Evolutionary conservation across 2,888 invertebrate species (phyloP), one percentile per base, ranked within the genome.

Genomic region (Cordylochernes scorpioides): DNA sequence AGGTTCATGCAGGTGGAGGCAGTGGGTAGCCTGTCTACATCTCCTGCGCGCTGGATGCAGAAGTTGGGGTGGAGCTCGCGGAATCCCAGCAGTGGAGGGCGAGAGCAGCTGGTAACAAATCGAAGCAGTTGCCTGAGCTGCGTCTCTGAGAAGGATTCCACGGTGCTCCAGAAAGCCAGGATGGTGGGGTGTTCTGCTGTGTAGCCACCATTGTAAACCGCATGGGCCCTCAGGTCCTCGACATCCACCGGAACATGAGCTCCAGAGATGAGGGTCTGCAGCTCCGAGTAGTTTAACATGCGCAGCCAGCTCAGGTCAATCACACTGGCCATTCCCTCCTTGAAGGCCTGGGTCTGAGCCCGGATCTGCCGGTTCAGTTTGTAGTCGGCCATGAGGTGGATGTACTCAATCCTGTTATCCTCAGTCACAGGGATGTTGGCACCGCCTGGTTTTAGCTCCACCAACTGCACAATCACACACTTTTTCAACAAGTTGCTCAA

Each of bases 1-100:
- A 97, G 63, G 61, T 97, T 94, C 71, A 97, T 80, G 51, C 94
- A 97, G 4, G 97, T 97, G 53, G 84, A 84, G 6, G 94, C 80
- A 8, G 91, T 84, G 0, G 94, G 94, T 47, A 97, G 64, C 9
- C 88, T 67, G 50, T 84, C 78, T 3, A 43, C 38, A 42, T 75
- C 70, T 8, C 84, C 88, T 31, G 78, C 80, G 35, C 75, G 73
- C 48, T 91, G 88, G 47, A 97, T 84, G 49, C 84, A 84, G 56
- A 97, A 88, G 2, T 82, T 72, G 8, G 97, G 94, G 54, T 80
- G 75, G 39, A 94, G 57, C 51, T 91, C 88, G 75, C 82, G 86
- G 49, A 97, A 97, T 3, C 97, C 97, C 22, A 97, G 59, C 15
- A 99, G 60, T 0, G 97, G 97, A 3, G 94, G 86, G 34, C 91